phyloP scores from a whole-genome alignment of 2,797 vertebrate species.

The Toxotes lorentzi region DNA sequence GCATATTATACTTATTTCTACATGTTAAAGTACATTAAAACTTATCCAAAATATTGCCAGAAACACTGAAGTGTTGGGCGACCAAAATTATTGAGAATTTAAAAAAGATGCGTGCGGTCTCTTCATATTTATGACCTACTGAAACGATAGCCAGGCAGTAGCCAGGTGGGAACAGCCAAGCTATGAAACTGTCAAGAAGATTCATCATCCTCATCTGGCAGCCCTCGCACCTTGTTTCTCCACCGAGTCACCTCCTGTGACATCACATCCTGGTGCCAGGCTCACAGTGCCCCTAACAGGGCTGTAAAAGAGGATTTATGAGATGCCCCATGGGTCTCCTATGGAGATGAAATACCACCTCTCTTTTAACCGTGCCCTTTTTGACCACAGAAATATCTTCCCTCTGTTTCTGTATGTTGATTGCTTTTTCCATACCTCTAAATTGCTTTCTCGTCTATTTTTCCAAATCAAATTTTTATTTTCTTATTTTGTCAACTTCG shows the following conservation, averaged over 20 bases:
- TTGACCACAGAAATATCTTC: constrained; percentile 32
- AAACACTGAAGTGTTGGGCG: neutral
- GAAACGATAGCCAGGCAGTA: constrained; percentile 59
- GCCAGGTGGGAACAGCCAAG: constrained; percentile 57
- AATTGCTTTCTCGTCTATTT: constrained; percentile 33
- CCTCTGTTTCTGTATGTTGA: constrained; percentile 21
- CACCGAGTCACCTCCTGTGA: constrained; percentile 67
- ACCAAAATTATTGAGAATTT: constrained; percentile 16
- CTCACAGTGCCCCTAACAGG: constrained; percentile 57
- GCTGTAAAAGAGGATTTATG: constrained; percentile 65
- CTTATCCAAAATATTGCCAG: neutral
- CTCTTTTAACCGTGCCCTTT: constrained; percentile 23
- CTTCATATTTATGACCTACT: constrained; percentile 62
- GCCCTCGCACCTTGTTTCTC: constrained; percentile 54
- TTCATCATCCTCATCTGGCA: constrained; percentile 75
- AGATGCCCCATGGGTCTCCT: constrained; percentile 35
- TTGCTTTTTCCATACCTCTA: constrained; percentile 19
- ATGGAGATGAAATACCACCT: constrained; percentile 24
- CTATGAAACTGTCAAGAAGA: constrained; percentile 70
- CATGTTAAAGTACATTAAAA: neutral
- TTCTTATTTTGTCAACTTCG: constrained; percentile 19
- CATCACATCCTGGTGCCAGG: constrained; percentile 76
- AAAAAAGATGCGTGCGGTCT: constrained; percentile 13
- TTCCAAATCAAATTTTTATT: constrained; percentile 25
- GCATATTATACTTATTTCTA: neutral